Percentiles rank a stretch among this genome's conserved stretches.
phyloP scores from a whole-genome alignment of 92 coral and sea anemone species.

The Zoanthus sansibaricus region DNA sequence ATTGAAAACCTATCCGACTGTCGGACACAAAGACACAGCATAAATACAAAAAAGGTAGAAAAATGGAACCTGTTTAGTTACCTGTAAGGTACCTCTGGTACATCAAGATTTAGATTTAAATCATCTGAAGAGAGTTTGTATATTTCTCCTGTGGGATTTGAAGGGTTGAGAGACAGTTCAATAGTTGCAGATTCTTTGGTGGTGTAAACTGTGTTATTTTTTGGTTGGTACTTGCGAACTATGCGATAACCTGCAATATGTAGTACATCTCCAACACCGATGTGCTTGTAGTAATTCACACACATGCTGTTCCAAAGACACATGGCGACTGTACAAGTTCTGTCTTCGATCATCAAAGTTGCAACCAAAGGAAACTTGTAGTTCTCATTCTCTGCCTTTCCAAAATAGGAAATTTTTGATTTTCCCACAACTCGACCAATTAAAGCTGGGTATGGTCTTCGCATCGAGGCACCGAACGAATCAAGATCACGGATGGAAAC shows the following conservation, averaged over 20 bases:
- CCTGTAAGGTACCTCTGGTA: conserved; percentile 74
- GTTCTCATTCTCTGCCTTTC: conserved; percentile 66
- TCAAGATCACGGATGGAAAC: conserved; percentile 64
- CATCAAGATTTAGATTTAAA: conserved; percentile 43
- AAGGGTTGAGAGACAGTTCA: conserved; percentile 70
- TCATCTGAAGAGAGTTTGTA: conserved; percentile 53
- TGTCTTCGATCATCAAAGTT: conserved; percentile 58
- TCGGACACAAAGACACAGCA: no score
- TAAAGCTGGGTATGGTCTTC: conserved; percentile 67
- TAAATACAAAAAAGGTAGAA: neutral
- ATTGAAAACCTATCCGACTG: no score
- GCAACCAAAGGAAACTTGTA: conserved; percentile 63
- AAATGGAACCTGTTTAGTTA: neutral
- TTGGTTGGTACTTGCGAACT: conserved; percentile 46
- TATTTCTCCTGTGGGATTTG: conserved; percentile 52
- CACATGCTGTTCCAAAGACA: conserved; percentile 66
- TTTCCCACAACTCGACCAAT: conserved; percentile 67
- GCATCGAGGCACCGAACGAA: conserved; percentile 51
- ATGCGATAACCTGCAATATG: conserved; percentile 60
- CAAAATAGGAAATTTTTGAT: conserved; percentile 66
- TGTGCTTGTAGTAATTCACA: conserved; percentile 53
- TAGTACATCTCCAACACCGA: conserved; percentile 65
- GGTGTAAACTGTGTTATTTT: conserved; percentile 63
- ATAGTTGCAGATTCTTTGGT: conserved; percentile 46
- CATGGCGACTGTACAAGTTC: conserved; percentile 51